Conservation (phyloP, 2,888 invertebrate genomes). For the Stegana nigrithorax region DNA sequence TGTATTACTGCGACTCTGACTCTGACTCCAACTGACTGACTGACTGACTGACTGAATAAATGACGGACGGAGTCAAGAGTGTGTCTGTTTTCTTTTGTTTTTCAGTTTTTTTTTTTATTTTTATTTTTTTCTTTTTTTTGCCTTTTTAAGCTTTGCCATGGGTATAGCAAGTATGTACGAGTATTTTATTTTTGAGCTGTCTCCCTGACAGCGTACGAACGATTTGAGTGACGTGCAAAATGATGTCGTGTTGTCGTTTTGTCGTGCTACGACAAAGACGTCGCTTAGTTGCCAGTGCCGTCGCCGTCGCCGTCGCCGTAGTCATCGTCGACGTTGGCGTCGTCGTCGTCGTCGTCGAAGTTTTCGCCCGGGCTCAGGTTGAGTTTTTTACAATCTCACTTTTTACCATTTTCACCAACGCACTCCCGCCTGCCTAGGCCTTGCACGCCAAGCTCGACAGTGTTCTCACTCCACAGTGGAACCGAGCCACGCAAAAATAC, state of each 20-base stretch:
- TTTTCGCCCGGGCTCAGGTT: conserved; percentile 47
- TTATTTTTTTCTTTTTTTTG: background rate
- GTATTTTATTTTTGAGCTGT: conserved; percentile 57
- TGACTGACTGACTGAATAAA: conserved; percentile 21
- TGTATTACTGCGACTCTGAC: background rate
- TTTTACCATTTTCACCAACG: background rate
- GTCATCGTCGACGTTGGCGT: no score
- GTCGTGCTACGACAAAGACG: conserved; percentile 33
- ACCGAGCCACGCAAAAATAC: no score
- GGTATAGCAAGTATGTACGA: conserved; percentile 22
- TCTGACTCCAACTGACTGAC: conserved; percentile 24
- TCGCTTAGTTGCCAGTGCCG: conserved; percentile 24
- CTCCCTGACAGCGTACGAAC: conserved; percentile 56
- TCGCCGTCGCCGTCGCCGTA: no score
- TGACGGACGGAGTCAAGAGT: conserved; percentile 28
- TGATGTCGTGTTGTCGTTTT: conserved; percentile 63
- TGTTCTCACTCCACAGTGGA: no score
- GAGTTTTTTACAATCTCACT: conserved; percentile 40
- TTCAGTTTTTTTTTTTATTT: conserved; percentile 37
- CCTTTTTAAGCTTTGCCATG: conserved; percentile 39
- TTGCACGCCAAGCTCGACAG: conserved; percentile 13
- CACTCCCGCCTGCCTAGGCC: background rate
- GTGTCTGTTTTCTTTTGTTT: no score
- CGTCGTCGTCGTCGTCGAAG: no score
- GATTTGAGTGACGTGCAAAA: conserved; percentile 63